phyloP scores from a whole-genome alignment of 2,113 vertebrate species.

The Sciurus niger region DNA sequence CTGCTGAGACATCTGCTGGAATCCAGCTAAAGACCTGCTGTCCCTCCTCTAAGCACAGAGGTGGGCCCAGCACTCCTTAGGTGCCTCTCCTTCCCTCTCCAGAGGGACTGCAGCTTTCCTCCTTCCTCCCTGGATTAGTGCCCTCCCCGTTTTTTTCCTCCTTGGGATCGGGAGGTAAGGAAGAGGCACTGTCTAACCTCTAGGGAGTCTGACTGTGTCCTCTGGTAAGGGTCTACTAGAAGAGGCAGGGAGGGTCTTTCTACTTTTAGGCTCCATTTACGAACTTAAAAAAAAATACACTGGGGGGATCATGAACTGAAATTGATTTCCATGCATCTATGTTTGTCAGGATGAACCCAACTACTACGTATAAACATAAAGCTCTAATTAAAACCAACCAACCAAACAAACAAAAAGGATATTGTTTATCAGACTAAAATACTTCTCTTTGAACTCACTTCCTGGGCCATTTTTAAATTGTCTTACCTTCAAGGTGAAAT shows the following conservation, averaged over 20 bases:
- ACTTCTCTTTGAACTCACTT: background rate
- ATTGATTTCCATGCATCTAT: no score
- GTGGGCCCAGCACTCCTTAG: no score
- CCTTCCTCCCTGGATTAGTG: background rate
- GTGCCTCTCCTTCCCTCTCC: background rate
- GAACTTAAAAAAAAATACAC: background rate
- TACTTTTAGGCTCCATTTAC: background rate
- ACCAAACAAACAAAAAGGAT: background rate
- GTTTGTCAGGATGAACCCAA: no score
- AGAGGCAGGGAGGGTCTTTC: background rate
- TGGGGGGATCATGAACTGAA: no score
- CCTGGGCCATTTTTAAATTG: background rate
- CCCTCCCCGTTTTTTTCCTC: background rate
- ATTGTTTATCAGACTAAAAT: background rate
- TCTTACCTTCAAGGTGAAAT: background rate
- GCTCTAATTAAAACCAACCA: no score
- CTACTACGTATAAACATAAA: no score
- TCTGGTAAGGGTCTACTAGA: background rate
- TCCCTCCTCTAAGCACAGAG: background rate
- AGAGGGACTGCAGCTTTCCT: background rate
- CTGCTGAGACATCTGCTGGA: background rate
- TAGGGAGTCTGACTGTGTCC: background rate
- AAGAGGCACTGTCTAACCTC: background rate
- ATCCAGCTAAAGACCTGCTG: background rate
- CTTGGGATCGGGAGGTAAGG: background rate